Evolutionary conservation across 23 tunicate genomes (phyloP), one percentile per base, ranked within the genome.

Genomic region (Trididemnum nubilum): DNA sequence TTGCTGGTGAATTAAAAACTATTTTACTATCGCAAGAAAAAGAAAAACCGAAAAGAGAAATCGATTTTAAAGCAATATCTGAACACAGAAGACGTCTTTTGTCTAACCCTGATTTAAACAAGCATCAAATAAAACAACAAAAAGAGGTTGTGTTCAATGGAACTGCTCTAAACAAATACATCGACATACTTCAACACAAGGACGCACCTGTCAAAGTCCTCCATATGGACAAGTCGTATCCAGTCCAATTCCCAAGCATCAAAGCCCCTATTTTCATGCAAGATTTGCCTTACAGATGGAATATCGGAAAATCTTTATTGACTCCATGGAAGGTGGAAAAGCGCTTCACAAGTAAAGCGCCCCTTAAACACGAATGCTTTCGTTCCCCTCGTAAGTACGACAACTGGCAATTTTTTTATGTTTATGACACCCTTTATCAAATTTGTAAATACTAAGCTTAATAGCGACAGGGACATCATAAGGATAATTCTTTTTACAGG

Each of bases 371-470:
- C 36, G 35, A 58, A 37, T 80, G 84, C 75, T 80, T 49, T 33
- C 65, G 76, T 44, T 67, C 84, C 2, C 64, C 64, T 65, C 77
- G 84, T 80, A 36, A 57, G 28, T 29, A 3, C 30, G n/a, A n/a
- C n/a, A n/a, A n/a, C n/a, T n/a, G n/a, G n/a, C n/a, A n/a, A n/a
- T n/a, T n/a, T n/a, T n/a, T n/a, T n/a, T n/a, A n/a, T n/a, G n/a
- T n/a, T n/a, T n/a, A n/a, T n/a, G n/a, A n/a, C n/a, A n/a, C n/a
- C n/a, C n/a, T n/a, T n/a, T n/a, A n/a, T n/a, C n/a, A n/a, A n/a
- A n/a, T n/a, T n/a, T n/a, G n/a, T n/a, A n/a, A n/a, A n/a, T n/a
- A n/a, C n/a, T n/a, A n/a, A n/a, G n/a, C n/a, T n/a, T n/a, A n/a
- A n/a, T n/a, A n/a, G n/a, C n/a, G n/a, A n/a, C n/a, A n/a, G n/a